Evolutionary conservation across 2,113 vertebrate genomes (phyloP), one percentile per base, ranked within the genome.

Genomic region (Tupaia chinensis): DNA sequence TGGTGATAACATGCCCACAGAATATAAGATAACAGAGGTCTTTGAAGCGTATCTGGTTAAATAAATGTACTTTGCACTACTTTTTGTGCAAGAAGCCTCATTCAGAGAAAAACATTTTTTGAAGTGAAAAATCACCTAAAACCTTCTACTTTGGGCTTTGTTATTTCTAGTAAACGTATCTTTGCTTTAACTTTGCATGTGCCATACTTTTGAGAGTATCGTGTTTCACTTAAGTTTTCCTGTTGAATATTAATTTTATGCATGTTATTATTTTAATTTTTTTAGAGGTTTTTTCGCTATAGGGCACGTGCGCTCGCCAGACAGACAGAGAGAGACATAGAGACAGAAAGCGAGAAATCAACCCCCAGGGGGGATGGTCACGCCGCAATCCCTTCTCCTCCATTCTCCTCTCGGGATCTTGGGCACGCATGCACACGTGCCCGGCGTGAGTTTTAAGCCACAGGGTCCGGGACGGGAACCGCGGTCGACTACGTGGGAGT

Each of bases 21-120:
- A 93, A 68, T 66, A 97, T 74, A 95, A 96, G 95, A 94, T 63
- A 85, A 68, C 34, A 76, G n/a, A 22, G 93, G 65, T 90, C 23
- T 34, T 96, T 96, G 63, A 86, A 77, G 81, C 20, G n/a, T 17
- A 94, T 89, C 13, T 93, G 17, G 14, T 79, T 83, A 97, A 96
- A 61, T 93, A 70, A 91, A 73, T 83, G 17, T 86, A 34, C 25
- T 87, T 88, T 87, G 78, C 20, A 66, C 27, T 65, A 17, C 13
- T 81, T 84, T 91, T 68, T 85, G 60, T 89, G 74, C 87, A 91
- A 61, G 91, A 80, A 76, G 22, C 27, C 66, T 91, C 23, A 85
- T 44, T 70, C 7, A 63, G 60, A 68, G 5, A 54, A 58, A 79
- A 65, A 66, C 17, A 72, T 86, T 86, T 90, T 94, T 84, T 5